Conservation (phyloP, 2,797 vertebrate genomes). For the Myotis myotis region DNA sequence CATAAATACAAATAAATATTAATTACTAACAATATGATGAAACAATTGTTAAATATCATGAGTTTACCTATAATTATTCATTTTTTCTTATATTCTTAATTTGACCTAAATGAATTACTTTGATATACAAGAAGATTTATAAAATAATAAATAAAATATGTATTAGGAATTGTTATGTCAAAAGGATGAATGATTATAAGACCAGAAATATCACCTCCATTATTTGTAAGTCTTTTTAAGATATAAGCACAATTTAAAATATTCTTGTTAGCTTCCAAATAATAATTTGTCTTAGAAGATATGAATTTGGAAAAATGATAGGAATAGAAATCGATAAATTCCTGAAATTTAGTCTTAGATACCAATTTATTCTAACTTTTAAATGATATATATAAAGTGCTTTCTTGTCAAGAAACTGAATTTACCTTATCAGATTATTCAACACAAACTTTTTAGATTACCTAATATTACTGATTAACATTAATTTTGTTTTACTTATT, state of each 20-base stretch:
- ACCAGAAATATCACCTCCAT: background rate
- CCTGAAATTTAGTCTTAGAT: background rate
- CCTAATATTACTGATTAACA: background rate
- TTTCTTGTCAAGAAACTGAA: background rate
- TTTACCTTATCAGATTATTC: background rate
- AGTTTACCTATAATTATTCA: background rate
- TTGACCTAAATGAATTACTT: background rate
- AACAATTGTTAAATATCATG: background rate
- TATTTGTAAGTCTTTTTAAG: background rate
- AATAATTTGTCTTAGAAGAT: background rate
- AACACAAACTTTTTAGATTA: background rate
- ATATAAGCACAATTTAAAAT: background rate
- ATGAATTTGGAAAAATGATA: background rate
- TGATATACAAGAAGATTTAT: background rate
- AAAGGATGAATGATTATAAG: background rate
- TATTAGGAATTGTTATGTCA: background rate
- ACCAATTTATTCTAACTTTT: background rate
- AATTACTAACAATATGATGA: background rate
- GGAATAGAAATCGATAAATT: background rate
- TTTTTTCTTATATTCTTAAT: background rate
- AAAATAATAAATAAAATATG: background rate
- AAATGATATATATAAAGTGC: background rate
- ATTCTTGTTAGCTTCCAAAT: background rate
- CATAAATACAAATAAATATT: background rate
- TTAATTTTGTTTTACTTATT: constrained; percentile 23